phyloP scores from a whole-genome alignment of 2,797 vertebrate species.

The Sebastes goodei region DNA sequence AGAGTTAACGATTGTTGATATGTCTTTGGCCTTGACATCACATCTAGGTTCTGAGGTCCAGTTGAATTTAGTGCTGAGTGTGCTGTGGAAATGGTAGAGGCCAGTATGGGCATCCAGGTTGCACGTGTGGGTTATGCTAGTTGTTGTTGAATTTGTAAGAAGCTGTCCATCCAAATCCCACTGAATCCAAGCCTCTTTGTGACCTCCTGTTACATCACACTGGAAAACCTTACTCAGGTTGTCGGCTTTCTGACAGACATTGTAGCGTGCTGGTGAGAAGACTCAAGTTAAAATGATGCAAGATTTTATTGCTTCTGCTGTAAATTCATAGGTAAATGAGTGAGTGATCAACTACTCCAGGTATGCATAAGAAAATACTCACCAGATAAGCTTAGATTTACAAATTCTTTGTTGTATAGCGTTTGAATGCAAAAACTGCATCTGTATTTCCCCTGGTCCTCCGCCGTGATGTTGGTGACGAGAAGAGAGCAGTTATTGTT shows the following conservation, averaged over 20 bases:
- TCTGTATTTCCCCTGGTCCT: conserved; percentile 28
- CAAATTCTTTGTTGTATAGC: accelerated
- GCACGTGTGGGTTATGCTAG: neutral
- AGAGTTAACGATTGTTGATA: accelerated
- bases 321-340: neutral
- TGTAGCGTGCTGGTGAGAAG: conserved; percentile 6
- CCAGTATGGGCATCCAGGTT: accelerated
- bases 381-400: conserved; percentile 38
- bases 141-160: neutral
- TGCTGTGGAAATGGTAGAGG: neutral
- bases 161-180: conserved; percentile 5
- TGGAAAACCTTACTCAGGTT: accelerated
- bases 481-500: conserved; percentile 52
- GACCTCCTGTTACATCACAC: neutral
- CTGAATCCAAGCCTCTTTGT: neutral
- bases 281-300: neutral
- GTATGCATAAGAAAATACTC: conserved; percentile 13
- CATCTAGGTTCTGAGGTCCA: neutral
- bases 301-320: neutral
- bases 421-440: conserved; percentile 16
- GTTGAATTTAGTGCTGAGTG: neutral
- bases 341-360: neutral
- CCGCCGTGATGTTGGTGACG: neutral
- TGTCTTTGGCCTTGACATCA: neutral
- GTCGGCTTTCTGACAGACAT: accelerated